Base-by-base conservation (phyloP, 2,888 invertebrate species). In the Caenorhabditis drosophilae region DNA sequence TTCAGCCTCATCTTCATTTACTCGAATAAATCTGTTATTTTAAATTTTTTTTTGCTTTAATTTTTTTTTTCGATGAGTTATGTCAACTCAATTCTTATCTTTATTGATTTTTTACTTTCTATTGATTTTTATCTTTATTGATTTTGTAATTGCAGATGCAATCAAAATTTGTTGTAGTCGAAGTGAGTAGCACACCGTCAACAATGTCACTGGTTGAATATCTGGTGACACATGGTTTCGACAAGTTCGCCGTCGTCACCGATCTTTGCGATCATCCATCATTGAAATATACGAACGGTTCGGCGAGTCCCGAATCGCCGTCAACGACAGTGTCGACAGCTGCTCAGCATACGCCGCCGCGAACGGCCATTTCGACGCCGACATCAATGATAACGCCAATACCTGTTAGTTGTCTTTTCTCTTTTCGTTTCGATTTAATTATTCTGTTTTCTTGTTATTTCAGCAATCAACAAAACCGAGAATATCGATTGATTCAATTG, bases 181-280 rank as follows among this genome's bases (percentile, higher is more conserved):
- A 73, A 40, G 69, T 73, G 45, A 64, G 60, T 40, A 70, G 59
- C 22, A 67, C 69, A 12, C 59, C 61, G 18, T 63, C 69, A 16
- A 73, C 69, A 42, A 69, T 73, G 69, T 63, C 73, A 40, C 57
- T 73, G 9, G 73, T 73, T 2, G 69, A 73, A 42, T 73, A 73
- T 38, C 42, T 73, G 64, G 69, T 73, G 31, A 73, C 73, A 12
- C 63, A 73, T 44, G 69, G 73, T 6, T 73, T 67, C 50, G 73
- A 73, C 45, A 73, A 73, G 46, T 69, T 73, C 23, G 66, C 73
- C 41, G 69, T 73, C 6, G 67, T 73, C 6, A 54, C 67, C 2
- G 73, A 73, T 38, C 40, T 73, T 9, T 55, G 49, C 27, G 73
- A 73, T 46, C 73, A 73, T 40, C 73, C 73, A 7, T 67, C 69